These are phyloP conservation scores for Entomobrya proxima DNA, from an alignment of 2,888 invertebrate species.

Conservation along the genomic window DNA sequence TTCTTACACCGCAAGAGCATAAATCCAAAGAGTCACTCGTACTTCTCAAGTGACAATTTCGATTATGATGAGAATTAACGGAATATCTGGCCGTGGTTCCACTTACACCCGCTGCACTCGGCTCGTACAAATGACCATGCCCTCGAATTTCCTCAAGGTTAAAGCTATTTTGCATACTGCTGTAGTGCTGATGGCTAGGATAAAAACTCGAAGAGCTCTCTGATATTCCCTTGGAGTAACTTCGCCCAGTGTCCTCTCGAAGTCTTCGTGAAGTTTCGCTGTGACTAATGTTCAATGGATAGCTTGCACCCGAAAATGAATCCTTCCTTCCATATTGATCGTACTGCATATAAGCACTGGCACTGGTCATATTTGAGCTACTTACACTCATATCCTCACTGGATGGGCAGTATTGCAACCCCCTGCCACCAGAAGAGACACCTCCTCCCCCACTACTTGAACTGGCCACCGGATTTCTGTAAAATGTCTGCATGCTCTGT, in stretches of 20 bases:
- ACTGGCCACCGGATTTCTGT: slow-evolving; percentile 21
- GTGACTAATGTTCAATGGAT: slow-evolving; percentile 51
- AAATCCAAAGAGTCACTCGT: slow-evolving; percentile 55
- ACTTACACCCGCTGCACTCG: background rate
- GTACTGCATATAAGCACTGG: slow-evolving; percentile 14
- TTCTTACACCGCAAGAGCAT: slow-evolving; percentile 59
- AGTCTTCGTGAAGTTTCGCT: slow-evolving; percentile 13
- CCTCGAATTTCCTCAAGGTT: slow-evolving; percentile 33
- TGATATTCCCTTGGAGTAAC: background rate
- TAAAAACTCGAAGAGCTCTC: slow-evolving; percentile 43
- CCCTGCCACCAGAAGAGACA: background rate
- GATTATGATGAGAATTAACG: background rate
- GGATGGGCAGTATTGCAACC: slow-evolving; percentile 35
- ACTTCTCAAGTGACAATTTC: background rate
- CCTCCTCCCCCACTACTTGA: background rate
- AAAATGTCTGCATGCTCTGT: slow-evolving; percentile 45
- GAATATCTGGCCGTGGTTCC: background rate
- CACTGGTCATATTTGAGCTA: slow-evolving; percentile 40
- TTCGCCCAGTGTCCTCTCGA: background rate
- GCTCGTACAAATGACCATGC: background rate
- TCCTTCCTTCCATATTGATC: background rate
- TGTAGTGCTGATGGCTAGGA: background rate
- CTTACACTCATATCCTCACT: slow-evolving; percentile 46
- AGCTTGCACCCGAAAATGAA: background rate
- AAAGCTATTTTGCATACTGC: background rate